Percentiles rank a stretch among this genome's conserved stretches.
Conservation (phyloP, 2,113 vertebrate genomes). For the Thunnus thynnus region DNA sequence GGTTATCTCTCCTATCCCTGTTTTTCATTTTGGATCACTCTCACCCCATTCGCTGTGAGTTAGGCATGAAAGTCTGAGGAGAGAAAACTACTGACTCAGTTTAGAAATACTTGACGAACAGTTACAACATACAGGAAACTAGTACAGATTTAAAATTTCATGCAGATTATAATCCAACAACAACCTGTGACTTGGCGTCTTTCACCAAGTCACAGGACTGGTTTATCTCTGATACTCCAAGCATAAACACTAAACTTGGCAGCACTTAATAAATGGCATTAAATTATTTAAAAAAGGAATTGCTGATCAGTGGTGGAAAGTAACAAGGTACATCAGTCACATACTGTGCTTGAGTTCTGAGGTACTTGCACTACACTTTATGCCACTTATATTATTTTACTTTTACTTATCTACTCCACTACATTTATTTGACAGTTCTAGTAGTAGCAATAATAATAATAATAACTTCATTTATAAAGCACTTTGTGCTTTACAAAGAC, state of each 20-base stretch:
- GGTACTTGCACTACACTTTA: too few species aligned
- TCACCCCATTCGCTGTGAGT: slow-evolving; percentile 6
- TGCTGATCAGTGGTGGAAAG: too few species aligned
- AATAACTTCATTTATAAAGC: too few species aligned
- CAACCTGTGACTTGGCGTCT: neutral
- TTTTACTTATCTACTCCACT: too few species aligned
- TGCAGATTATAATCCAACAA: neutral
- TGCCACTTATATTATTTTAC: too few species aligned
- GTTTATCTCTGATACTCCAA: neutral
- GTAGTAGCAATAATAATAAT: too few species aligned
- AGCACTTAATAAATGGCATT: neutral
- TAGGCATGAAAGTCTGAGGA: slow-evolving; percentile 13
- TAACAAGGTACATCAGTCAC: too few species aligned
- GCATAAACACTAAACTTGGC: too few species aligned
- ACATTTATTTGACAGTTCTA: too few species aligned
- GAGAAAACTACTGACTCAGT: slow-evolving; percentile 15
- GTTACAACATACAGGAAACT: slow-evolving; percentile 1
- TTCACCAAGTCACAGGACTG: neutral
- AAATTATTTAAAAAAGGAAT: too few species aligned
- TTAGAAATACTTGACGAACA: neutral
- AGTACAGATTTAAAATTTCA: neutral
- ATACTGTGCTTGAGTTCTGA: too few species aligned
- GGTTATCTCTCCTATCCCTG: neutral
- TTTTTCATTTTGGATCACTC: neutral
- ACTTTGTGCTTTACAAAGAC: too few species aligned